Percentiles rank a stretch among this genome's conserved stretches.
These are phyloP conservation scores for Siniperca undulata DNA, from an alignment of 2,797 vertebrate genomes.

Conservation along the genomic window DNA sequence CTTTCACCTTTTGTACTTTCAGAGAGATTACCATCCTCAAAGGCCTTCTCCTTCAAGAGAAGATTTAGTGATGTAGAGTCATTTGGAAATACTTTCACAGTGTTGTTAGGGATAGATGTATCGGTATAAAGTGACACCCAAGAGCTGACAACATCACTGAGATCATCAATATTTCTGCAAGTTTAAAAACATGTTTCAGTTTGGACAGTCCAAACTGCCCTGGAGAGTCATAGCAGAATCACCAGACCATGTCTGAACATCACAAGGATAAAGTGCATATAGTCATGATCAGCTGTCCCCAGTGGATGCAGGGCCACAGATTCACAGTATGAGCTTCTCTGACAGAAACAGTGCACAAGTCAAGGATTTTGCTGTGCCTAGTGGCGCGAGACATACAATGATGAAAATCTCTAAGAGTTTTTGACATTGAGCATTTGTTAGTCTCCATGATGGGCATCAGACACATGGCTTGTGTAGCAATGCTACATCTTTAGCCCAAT, in stretches of 20 bases:
- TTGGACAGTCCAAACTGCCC: constrained; percentile 22
- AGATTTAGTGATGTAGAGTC: not conserved
- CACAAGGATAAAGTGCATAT: constrained; percentile 44
- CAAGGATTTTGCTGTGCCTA: constrained; percentile 41
- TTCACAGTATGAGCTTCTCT: constrained; percentile 31
- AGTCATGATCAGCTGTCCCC: constrained; percentile 49
- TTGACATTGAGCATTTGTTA: constrained; percentile 67
- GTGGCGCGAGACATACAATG: constrained; percentile 34
- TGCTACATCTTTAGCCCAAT: constrained; percentile 37
- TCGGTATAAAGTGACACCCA: constrained; percentile 19
- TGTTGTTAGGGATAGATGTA: not conserved
- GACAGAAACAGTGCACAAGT: constrained; percentile 52
- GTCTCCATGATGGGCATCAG: constrained; percentile 44
- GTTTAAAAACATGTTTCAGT: constrained; percentile 4
- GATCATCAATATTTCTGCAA: constrained; percentile 29
- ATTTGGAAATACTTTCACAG: constrained; percentile 10
- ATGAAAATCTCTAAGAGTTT: constrained; percentile 48
- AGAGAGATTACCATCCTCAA: not conserved
- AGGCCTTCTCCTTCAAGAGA: constrained; percentile 11
- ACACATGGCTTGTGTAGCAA: constrained; percentile 44
- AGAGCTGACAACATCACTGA: constrained; percentile 22
- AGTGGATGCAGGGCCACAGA: constrained; percentile 33
- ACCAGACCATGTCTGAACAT: constrained; percentile 50
- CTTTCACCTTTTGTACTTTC: constrained; percentile 11
- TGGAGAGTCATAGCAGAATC: constrained; percentile 37